These are phyloP conservation scores for Drosophila ficusphila DNA, from an alignment of 1,140 invertebrate species.

Conservation along the genomic window DNA sequence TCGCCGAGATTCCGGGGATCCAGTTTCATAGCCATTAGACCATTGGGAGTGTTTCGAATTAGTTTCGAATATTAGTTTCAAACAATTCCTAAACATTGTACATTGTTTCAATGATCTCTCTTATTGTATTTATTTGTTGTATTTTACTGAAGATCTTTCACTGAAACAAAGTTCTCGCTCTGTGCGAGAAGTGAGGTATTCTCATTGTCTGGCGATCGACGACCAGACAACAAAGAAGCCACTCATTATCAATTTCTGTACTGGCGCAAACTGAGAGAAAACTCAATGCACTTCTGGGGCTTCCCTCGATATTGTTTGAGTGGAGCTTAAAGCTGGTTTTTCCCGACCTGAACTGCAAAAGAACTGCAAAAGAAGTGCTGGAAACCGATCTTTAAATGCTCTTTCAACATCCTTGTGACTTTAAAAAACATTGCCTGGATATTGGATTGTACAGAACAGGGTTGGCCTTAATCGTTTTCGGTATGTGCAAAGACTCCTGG, in stretches of 20 bases:
- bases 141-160: neutral
- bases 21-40: too few relatives aligned
- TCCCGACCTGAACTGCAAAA: conserved; percentile 29
- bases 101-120: too few relatives aligned
- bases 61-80: too few relatives aligned
- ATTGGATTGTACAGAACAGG: too few relatives aligned
- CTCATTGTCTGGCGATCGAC: conserved; percentile 28
- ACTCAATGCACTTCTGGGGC: conserved; percentile 53
- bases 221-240: conserved; percentile 30
- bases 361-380: neutral
- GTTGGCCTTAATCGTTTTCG: too few relatives aligned
- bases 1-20: neutral
- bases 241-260: conserved; percentile 5
- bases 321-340: conserved; percentile 43
- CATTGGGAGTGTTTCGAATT: too few relatives aligned
- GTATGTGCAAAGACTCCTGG: too few relatives aligned
- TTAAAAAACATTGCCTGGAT: too few relatives aligned
- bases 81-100: too few relatives aligned
- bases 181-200: conserved; percentile 20
- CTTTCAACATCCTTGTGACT: neutral
- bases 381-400: conserved; percentile 25
- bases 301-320: conserved; percentile 33
- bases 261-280: conserved; percentile 6
- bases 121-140: neutral
- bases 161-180: conserved; percentile 5